Evolutionary conservation across 2,888 invertebrate genomes (phyloP), one percentile per base, ranked within the genome.

Genomic region (Aphrophora alni): DNA sequence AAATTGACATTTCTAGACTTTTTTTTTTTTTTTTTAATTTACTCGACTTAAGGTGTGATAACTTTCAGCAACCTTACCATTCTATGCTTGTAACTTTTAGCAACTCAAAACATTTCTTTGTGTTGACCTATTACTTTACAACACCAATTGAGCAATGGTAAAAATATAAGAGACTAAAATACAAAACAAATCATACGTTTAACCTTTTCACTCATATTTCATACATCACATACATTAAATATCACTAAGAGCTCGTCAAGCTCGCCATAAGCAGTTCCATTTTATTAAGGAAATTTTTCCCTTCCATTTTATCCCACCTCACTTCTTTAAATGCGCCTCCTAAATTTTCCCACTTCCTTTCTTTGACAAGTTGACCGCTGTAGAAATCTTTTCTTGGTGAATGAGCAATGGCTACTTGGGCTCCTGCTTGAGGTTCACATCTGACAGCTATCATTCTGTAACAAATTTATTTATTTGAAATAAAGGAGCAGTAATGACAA

Each of bases 251-350:
- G 87, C 94, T 94, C 83, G 95, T 94, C 17, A 95, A 89, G 86
- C 95, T 95, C 80, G 98, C 98, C 97, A 98, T 97, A 5, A 98
- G 91, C 85, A 97, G 91, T 89, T 98, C 98, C 94, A 98, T 96
- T 90, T 98, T 98, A 87, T 97, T 97, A 7, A 98, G 90, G 88
- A 98, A 98, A 89, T 98, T 98, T 87, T 96, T 95, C 76, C 98
- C 98, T 88, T 98, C 98, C 93, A 98, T 95, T 89, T 96, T 97
- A 84, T 98, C 97, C 88, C 98, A 92, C 85, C 95, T 92, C 24
- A 96, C 95, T 90, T 97, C 96, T 87, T 95, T 94, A 88, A 97
- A 98, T 75, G 95, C 94, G 27, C 97, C 97, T n/a, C 97, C 96
- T 0, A 98, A 90, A 88, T 97, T 95, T 87, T 97, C 96, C 98